Evolutionary conservation across 2,113 vertebrate species (phyloP).

Genomic region (Oenanthe melanoleuca): DNA sequence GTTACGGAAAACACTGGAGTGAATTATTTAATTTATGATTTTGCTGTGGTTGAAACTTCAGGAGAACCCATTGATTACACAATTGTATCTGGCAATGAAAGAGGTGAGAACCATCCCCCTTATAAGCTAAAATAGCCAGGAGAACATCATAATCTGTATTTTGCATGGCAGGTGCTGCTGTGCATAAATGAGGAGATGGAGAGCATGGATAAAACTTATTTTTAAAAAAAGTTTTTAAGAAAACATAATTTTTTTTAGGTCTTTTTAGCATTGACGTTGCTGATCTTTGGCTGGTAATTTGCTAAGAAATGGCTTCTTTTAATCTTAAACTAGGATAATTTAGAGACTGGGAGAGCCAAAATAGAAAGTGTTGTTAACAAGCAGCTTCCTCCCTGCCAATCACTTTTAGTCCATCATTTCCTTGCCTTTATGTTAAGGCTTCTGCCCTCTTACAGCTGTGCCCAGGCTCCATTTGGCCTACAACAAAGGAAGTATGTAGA

Average conservation of each 20-base stretch:
- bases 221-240: background rate
- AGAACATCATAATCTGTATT: background rate
- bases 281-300: background rate
- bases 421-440: background rate
- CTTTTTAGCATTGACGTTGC: background rate
- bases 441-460: background rate
- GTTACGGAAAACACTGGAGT: conserved; percentile 32
- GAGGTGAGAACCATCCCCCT: conserved; percentile 29
- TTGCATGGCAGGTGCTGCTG: background rate
- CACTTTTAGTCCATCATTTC: background rate
- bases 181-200: background rate
- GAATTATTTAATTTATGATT: conserved; percentile 30
- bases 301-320: background rate
- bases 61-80: background rate
- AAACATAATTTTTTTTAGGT: background rate
- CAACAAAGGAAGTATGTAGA: background rate
- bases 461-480: background rate
- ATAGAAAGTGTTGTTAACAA: background rate
- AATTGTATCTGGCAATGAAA: conserved; percentile 62
- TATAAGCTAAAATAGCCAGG: background rate
- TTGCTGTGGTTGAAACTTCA: background rate
- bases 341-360: background rate
- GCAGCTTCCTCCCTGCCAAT: background rate
- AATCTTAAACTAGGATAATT: background rate
- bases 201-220: background rate